These are phyloP conservation scores for Engystomops pustulosus DNA, from an alignment of 2,113 vertebrate genomes.

Conservation along the genomic window DNA sequence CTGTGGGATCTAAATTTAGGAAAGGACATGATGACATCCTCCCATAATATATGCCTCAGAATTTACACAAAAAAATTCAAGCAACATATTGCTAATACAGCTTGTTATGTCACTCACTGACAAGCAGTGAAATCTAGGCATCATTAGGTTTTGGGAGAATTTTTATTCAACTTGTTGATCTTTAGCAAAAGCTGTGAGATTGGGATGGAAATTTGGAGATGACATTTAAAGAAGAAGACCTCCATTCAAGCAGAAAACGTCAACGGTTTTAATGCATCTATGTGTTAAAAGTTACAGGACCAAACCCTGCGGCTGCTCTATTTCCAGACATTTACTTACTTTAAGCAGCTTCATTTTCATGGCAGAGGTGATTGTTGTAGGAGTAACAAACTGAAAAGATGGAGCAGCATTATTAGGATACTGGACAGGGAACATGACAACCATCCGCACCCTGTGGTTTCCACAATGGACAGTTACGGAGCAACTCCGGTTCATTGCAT, in stretches of 20 bases:
- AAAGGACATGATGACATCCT: background rate
- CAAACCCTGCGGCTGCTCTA: background rate
- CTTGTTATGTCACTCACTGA: background rate
- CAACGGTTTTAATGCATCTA: no score
- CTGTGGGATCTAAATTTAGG: background rate
- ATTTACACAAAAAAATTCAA: background rate
- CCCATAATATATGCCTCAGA: background rate
- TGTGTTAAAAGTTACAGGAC: background rate
- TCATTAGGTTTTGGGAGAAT: background rate
- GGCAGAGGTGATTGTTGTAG: slow-evolving; percentile 89
- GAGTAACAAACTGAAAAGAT: slow-evolving; percentile 92
- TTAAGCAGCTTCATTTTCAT: slow-evolving; percentile 96
- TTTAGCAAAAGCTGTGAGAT: background rate
- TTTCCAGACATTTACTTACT: slow-evolving; percentile 70
- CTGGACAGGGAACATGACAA: slow-evolving; percentile 93
- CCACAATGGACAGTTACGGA: slow-evolving; percentile 92
- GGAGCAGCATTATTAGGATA: slow-evolving; percentile 97
- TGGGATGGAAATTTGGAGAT: no score
- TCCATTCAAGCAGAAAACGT: no score
- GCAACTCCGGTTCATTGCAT: slow-evolving; percentile 89
- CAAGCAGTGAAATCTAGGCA: background rate
- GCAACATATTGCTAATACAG: background rate
- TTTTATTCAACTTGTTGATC: background rate
- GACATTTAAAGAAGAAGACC: no score
- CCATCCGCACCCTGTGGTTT: slow-evolving; percentile 87